Conservation (phyloP, 2,113 vertebrate genomes). For the Morone chrysops region DNA sequence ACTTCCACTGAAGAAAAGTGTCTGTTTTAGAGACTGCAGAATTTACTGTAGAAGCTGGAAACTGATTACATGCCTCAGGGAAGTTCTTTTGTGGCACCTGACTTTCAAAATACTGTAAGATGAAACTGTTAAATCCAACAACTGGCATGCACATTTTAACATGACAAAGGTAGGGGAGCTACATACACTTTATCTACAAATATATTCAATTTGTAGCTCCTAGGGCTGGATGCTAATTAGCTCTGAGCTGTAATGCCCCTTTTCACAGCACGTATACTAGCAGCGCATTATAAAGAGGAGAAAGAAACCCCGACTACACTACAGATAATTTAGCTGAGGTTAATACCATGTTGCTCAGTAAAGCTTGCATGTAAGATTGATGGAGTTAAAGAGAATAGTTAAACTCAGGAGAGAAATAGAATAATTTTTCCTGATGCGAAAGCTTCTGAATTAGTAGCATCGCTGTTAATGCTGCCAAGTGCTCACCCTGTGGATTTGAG, state of each 20-base stretch:
- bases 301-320: conserved; percentile 33
- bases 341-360: conserved; percentile 51
- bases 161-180: conserved; percentile 47
- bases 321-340: conserved; percentile 49
- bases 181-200: conserved; percentile 59
- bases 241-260: conserved; percentile 60
- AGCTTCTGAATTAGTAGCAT: conserved; percentile 33
- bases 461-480: conserved; percentile 18
- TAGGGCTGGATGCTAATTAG: conserved; percentile 69
- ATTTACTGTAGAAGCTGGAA: conserved; percentile 42
- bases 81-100: conserved; percentile 50
- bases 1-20: conserved; percentile 64
- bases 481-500: conserved; percentile 29
- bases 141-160: conserved; percentile 26
- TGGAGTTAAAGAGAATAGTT: conserved; percentile 32
- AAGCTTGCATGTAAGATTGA: conserved; percentile 46
- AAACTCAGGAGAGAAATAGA: conserved; percentile 30
- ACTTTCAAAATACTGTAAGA: conserved; percentile 42
- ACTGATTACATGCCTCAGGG: conserved; percentile 62
- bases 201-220: conserved; percentile 50
- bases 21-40: conserved; percentile 54
- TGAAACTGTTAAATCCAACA: conserved; percentile 46
- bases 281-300: conserved; percentile 27
- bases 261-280: conserved; percentile 33
- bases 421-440: conserved; percentile 20